phyloP scores from a whole-genome alignment of 2,113 vertebrate species.

The Dinomys branickii region DNA sequence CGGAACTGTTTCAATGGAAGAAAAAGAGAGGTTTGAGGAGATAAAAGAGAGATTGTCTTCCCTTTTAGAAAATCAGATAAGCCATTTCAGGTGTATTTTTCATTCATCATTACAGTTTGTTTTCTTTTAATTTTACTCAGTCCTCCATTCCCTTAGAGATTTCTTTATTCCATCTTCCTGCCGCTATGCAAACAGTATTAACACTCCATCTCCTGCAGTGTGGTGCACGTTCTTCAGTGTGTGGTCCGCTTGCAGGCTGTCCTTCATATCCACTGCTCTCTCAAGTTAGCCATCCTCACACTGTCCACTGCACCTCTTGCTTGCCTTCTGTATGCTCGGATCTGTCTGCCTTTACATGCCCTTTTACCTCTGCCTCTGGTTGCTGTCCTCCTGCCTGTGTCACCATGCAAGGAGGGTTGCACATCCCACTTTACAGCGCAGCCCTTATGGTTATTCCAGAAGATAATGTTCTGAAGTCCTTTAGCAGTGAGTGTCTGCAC shows the following conservation, averaged over 20 bases:
- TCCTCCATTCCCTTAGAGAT: not conserved
- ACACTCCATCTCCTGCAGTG: accelerated
- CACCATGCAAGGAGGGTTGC: not conserved
- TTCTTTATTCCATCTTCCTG: not conserved
- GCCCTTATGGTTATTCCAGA: not conserved
- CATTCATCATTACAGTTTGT: constrained; percentile 31
- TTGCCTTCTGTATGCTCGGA: not conserved
- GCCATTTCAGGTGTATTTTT: constrained; percentile 93
- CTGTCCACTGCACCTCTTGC: accelerated
- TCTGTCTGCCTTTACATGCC: not conserved
- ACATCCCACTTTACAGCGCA: not conserved
- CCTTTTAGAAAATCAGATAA: constrained; percentile 96
- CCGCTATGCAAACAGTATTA: not conserved
- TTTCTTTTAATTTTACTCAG: not conserved
- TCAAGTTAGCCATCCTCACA: not conserved
- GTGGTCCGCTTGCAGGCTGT: not conserved
- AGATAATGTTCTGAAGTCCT: not conserved
- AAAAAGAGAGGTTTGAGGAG: constrained; percentile 94
- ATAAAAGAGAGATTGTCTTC: constrained; percentile 91
- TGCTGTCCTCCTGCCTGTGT: no score
- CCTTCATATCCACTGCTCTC: not conserved
- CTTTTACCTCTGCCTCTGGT: not conserved
- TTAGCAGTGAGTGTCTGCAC: not conserved
- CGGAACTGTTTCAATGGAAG: constrained; percentile 94
- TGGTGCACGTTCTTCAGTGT: not conserved